Conservation (phyloP, 2,797 vertebrate genomes). For the Phoebastria nigripes region DNA sequence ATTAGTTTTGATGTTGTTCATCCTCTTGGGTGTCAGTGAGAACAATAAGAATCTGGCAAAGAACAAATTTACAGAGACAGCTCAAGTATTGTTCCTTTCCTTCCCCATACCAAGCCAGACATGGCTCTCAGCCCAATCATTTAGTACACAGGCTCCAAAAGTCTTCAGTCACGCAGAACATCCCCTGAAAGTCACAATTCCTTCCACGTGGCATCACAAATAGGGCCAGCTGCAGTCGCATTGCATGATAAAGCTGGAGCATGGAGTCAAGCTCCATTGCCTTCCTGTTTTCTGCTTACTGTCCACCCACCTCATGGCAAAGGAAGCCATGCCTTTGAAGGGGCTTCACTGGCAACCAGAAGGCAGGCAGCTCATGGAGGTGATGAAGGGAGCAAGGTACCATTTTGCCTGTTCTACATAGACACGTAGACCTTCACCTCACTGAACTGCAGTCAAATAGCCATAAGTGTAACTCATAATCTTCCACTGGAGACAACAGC, state of each 20-base stretch:
- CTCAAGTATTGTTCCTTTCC: neutral
- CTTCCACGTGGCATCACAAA: neutral
- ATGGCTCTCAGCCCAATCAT: neutral
- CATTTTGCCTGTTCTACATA: neutral
- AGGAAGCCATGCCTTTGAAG: neutral
- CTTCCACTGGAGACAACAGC: neutral
- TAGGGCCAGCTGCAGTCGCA: fast-evolving
- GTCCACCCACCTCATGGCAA: neutral
- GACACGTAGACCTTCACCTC: neutral
- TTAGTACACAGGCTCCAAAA: neutral
- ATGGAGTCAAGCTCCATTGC: neutral
- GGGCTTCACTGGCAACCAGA: neutral
- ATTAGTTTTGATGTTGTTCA: neutral
- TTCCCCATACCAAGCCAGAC: neutral
- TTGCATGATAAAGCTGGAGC: neutral
- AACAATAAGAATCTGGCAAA: neutral
- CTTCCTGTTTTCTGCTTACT: neutral
- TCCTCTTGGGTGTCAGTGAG: neutral
- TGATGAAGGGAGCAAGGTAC: neutral
- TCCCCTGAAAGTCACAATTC: neutral
- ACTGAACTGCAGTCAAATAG: neutral
- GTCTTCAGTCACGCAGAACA: neutral
- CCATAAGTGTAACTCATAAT: neutral
- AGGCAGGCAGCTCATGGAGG: neutral
- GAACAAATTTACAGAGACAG: neutral